Conservation (phyloP, 2,113 vertebrate species). For the Cavia porcellus region DNA sequence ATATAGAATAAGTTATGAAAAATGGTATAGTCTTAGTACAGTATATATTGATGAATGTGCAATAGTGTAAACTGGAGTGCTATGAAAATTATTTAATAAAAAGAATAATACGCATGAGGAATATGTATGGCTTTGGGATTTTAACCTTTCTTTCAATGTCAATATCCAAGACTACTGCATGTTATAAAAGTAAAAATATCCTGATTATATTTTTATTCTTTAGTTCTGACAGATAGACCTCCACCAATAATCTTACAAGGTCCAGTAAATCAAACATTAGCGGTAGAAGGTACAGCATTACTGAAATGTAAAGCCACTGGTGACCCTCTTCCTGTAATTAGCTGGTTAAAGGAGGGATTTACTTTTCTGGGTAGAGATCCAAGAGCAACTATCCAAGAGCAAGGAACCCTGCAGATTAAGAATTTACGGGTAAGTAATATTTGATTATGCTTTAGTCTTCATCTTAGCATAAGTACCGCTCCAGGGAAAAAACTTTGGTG, state of each 20-base stretch:
- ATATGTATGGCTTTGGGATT: background rate
- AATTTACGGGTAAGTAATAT: slow-evolving; percentile 91
- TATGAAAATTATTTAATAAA: background rate
- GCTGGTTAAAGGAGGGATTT: slow-evolving; percentile 98
- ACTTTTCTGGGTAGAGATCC: slow-evolving; percentile 96
- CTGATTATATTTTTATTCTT: slow-evolving; percentile 65
- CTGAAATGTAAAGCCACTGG: slow-evolving; percentile 98
- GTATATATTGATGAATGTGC: accelerated
- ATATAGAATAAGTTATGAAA: background rate
- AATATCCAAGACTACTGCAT: background rate
- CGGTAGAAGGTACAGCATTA: slow-evolving; percentile 94
- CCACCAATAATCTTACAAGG: slow-evolving; percentile 99
- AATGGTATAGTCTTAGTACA: background rate
- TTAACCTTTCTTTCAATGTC: background rate
- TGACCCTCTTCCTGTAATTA: slow-evolving; percentile 96
- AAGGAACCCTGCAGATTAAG: slow-evolving; percentile 97
- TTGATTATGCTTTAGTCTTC: background rate
- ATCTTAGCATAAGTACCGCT: background rate
- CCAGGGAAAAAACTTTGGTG: background rate
- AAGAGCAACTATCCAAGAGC: slow-evolving; percentile 95
- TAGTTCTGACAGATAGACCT: slow-evolving; percentile 97
- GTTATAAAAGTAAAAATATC: slow-evolving; percentile 42
- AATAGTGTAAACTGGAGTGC: background rate
- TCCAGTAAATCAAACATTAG: slow-evolving; percentile 96
- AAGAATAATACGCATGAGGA: background rate